phyloP scores from a whole-genome alignment of 2,797 vertebrate species.

The Diplodus puntazzo region DNA sequence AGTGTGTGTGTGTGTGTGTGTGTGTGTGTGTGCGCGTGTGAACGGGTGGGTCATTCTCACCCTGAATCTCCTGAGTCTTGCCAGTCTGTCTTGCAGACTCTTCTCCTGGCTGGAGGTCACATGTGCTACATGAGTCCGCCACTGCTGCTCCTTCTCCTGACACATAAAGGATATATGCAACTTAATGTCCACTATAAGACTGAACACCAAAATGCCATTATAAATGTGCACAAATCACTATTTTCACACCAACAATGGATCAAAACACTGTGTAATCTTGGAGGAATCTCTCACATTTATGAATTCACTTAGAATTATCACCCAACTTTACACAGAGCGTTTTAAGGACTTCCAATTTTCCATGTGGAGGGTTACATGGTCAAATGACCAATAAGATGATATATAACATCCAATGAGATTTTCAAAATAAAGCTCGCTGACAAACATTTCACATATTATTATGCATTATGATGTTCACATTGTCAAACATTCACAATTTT shows the following conservation, averaged over 20 bases:
- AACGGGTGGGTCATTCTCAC: conserved; percentile 63
- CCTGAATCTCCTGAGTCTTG: conserved; percentile 81
- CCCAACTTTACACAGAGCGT: background rate
- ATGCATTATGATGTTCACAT: too few relatives aligned
- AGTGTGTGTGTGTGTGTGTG: too few relatives aligned
- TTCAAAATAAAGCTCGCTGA: too few relatives aligned
- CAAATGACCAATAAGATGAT: too few relatives aligned
- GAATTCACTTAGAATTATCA: background rate
- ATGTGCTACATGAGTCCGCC: conserved; percentile 74
- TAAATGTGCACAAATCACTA: background rate
- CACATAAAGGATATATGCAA: background rate
- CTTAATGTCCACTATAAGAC: background rate
- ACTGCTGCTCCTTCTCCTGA: conserved; percentile 81
- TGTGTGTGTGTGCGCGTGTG: conserved; percentile 1
- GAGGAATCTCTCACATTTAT: too few relatives aligned
- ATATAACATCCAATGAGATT: too few relatives aligned
- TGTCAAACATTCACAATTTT: too few relatives aligned
- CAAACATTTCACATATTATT: too few relatives aligned
- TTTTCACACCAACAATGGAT: background rate
- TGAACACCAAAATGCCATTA: background rate
- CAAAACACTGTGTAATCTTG: background rate
- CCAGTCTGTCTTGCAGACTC: conserved; percentile 69
- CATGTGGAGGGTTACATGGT: too few relatives aligned
- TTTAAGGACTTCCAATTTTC: too few relatives aligned
- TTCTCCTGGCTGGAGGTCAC: conserved; percentile 75